These are phyloP conservation scores for Miltochrista miniata DNA, from an alignment of 2,888 invertebrate genomes.

Conservation along the genomic window DNA sequence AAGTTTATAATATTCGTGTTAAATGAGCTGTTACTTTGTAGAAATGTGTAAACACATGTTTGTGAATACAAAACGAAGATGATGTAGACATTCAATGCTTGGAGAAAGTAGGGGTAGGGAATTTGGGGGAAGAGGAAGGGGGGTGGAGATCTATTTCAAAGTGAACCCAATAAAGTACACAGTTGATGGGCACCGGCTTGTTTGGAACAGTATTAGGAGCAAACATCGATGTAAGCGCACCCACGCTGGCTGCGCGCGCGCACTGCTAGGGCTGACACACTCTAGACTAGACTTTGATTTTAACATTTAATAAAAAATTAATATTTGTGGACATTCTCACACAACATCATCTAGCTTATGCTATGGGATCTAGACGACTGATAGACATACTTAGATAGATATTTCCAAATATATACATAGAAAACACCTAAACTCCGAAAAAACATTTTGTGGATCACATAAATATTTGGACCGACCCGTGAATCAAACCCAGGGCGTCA, in stretches of 20 bases:
- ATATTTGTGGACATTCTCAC: too few relatives aligned
- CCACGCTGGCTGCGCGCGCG: slow-evolving; percentile 24
- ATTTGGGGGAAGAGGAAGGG: neutral
- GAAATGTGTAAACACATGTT: slow-evolving; percentile 10
- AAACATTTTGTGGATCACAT: too few relatives aligned
- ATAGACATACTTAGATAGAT: too few relatives aligned
- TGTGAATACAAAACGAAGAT: neutral
- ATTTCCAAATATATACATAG: too few relatives aligned
- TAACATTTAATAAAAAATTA: too few relatives aligned
- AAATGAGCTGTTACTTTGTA: slow-evolving; percentile 4
- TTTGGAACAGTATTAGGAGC: slow-evolving; percentile 37
- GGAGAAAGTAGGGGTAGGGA: neutral
- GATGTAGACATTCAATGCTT: neutral
- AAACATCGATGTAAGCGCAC: slow-evolving; percentile 31
- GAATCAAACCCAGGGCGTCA: too few relatives aligned
- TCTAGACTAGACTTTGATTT: too few relatives aligned
- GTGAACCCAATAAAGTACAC: slow-evolving; percentile 37
- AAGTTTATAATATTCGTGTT: slow-evolving; percentile 4
- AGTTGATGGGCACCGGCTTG: slow-evolving; percentile 32
- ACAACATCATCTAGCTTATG: too few relatives aligned
- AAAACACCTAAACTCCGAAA: too few relatives aligned
- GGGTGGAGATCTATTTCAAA: slow-evolving; percentile 13
- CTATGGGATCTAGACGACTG: too few relatives aligned
- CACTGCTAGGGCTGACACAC: slow-evolving; percentile 27
- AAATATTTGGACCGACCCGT: too few relatives aligned